phyloP scores from a whole-genome alignment of 2,797 vertebrate genomes.

The Garrulus glandarius region DNA sequence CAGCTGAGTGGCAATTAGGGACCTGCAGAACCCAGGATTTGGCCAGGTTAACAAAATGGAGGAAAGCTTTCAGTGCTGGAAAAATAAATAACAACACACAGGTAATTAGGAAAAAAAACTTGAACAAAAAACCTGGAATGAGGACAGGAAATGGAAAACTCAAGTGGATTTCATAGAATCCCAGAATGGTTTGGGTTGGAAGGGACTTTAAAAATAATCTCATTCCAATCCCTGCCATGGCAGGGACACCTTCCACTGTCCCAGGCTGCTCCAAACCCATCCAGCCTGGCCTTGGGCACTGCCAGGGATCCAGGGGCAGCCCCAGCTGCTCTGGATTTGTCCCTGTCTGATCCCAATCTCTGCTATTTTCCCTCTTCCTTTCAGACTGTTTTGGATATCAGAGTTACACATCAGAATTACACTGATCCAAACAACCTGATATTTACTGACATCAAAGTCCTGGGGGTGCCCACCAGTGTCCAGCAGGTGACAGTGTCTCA shows the following conservation, averaged over 20 bases:
- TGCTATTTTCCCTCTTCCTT: neutral
- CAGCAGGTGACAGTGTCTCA: neutral
- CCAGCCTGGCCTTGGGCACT: neutral
- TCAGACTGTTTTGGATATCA: conserved; percentile 74
- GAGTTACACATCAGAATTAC: conserved; percentile 65
- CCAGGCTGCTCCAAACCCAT: neutral
- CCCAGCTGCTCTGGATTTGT: rapidly evolving
- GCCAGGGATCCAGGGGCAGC: neutral
- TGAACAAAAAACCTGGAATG: rapidly evolving
- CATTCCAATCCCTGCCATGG: neutral
- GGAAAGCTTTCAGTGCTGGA: neutral
- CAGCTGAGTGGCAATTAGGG: neutral
- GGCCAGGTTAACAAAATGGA: neutral
- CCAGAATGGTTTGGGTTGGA: neutral
- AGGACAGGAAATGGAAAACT: neutral
- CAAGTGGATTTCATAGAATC: rapidly evolving
- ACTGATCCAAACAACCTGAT: conserved; percentile 77
- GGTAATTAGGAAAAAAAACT: neutral
- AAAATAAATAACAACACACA: neutral
- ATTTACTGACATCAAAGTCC: conserved; percentile 81
- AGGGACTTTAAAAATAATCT: neutral
- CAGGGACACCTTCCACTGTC: rapidly evolving
- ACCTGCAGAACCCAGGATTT: neutral
- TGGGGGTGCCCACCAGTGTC: conserved; percentile 33
- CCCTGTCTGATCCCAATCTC: rapidly evolving